phyloP scores from a whole-genome alignment of 1,140 invertebrate genomes.

The Cydia amplana region DNA sequence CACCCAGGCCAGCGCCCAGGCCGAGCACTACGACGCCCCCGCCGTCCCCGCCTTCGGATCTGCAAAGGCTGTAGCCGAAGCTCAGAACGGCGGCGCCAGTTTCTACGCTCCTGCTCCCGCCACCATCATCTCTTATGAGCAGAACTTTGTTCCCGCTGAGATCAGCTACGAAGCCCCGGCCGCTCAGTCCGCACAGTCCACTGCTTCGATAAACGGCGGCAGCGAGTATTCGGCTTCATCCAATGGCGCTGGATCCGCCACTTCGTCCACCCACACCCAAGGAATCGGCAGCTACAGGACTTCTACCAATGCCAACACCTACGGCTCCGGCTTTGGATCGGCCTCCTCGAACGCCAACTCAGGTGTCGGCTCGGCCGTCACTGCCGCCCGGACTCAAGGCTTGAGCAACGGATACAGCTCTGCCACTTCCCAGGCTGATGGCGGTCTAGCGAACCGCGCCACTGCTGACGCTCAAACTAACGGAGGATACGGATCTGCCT shows the following conservation, averaged over 20 bases:
- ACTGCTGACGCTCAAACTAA: conserved; percentile 46
- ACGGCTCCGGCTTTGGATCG: conserved; percentile 51
- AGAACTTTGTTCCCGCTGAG: conserved; percentile 59
- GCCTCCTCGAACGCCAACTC: conserved; percentile 60
- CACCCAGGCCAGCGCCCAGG: conserved; percentile 54
- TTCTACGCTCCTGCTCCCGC: conserved; percentile 60
- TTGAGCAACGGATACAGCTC: conserved; percentile 37
- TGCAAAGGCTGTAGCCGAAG: conserved; percentile 57
- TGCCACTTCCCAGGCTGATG: conserved; percentile 41
- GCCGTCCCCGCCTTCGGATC: conserved; percentile 44
- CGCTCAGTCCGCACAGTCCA: conserved; percentile 50
- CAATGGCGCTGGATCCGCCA: conserved; percentile 55
- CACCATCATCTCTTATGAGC: conserved; percentile 61
- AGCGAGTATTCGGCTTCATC: conserved; percentile 52
- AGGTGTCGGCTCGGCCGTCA: conserved; percentile 47
- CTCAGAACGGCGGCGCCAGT: conserved; percentile 53
- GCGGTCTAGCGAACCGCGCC: conserved; percentile 35
- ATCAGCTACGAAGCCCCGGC: conserved; percentile 44
- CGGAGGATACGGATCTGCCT: conserved; percentile 51
- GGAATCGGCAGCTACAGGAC: conserved; percentile 54
- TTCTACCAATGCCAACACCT: conserved; percentile 59
- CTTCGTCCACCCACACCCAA: conserved; percentile 56
- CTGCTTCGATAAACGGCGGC: conserved; percentile 45
- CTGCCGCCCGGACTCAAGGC: conserved; percentile 50
- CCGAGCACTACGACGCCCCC: conserved; percentile 53